Conservation (phyloP, 1,140 invertebrate species). For the Hycleus phaleratus region DNA sequence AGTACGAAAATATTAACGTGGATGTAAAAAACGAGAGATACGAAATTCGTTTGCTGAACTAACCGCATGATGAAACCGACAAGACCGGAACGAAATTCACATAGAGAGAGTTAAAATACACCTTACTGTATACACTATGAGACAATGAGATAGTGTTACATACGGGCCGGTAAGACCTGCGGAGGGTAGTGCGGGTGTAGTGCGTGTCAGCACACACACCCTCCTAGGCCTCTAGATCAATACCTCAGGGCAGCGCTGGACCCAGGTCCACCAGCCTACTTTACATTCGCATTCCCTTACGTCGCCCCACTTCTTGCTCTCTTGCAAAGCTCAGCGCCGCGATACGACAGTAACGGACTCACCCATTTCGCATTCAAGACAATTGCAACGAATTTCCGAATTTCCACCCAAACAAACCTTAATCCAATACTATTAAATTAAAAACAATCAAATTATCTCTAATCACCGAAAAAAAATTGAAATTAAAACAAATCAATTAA, state of each 20-base stretch:
- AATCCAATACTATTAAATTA: no score
- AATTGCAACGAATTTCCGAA: no score
- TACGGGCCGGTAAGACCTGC: slow-evolving; percentile 25
- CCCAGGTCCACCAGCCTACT: slow-evolving; percentile 41
- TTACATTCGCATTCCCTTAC: slow-evolving; percentile 36
- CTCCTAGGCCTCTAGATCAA: slow-evolving; percentile 38
- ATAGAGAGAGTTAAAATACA: neutral
- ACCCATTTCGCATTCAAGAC: no score
- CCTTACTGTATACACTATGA: slow-evolving; percentile 1
- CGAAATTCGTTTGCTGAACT: slow-evolving; percentile 4
- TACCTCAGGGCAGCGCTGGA: slow-evolving; percentile 41
- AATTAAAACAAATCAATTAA: no score
- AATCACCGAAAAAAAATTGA: no score
- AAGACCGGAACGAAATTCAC: neutral
- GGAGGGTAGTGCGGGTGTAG: slow-evolving; percentile 21
- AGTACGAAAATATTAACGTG: neutral
- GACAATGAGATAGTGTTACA: slow-evolving; percentile 36
- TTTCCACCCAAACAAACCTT: no score
- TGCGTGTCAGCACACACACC: slow-evolving; percentile 40
- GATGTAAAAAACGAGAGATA: neutral
- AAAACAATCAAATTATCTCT: no score
- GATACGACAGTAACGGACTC: neutral
- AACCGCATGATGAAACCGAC: neutral
- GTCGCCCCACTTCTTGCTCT: slow-evolving; percentile 22
- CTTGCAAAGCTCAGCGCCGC: slow-evolving; percentile 33